Evolutionary conservation across 2,113 vertebrate genomes (phyloP), one percentile per base, ranked within the genome.

Genomic region (Parus major): DNA sequence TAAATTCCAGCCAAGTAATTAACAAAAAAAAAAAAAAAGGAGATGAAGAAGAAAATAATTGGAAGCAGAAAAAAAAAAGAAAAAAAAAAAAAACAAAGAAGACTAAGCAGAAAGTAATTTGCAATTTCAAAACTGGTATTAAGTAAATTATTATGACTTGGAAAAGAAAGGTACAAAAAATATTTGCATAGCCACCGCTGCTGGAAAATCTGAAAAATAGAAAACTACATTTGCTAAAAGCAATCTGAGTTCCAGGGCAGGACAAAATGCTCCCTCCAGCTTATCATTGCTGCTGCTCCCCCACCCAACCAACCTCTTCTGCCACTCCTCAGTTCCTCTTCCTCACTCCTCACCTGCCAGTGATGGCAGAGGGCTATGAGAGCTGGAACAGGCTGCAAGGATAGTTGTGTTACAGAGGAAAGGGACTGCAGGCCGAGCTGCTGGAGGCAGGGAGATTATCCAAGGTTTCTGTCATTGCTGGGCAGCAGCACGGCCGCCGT

Each of bases 401-500:
- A 9, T 9, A 18, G 31, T 15, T 42, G 17, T 68, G 23, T 18
- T 64, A 23, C 0, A 0, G 42, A 28, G 56, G 16, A 53, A 56
- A 79, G 41, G 18, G 15, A 2, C 12, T 90, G 27, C 49, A 77
- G 57, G 71, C 53, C 0, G 5, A 91, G 65, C 57, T 91, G 73
- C 61, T 57, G 70, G 65, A 85, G 46, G 31, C 78, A 76, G 70
- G n/a, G 70, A 69, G 57, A 49, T 56, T 16, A 23, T 46, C 90
- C 85, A 76, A 72, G 78, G 44, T 23, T 64, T 52, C 63, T 56
- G 49, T 47, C 76, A 61, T 11, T 46, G 36, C 49, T 10, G 50
- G 75, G 46, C 49, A 80, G 50, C 63, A 44, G 39, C n/a, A 23
- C 2, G 0, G 47, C 9, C 6, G n/a, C 69, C 0, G 0, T 39